A percentile compares a stretch with the other conserved stretches of the same genome.
Evolutionary conservation across 2,888 invertebrate genomes (phyloP).

Genomic region (Chrysolina oricalcia): DNA sequence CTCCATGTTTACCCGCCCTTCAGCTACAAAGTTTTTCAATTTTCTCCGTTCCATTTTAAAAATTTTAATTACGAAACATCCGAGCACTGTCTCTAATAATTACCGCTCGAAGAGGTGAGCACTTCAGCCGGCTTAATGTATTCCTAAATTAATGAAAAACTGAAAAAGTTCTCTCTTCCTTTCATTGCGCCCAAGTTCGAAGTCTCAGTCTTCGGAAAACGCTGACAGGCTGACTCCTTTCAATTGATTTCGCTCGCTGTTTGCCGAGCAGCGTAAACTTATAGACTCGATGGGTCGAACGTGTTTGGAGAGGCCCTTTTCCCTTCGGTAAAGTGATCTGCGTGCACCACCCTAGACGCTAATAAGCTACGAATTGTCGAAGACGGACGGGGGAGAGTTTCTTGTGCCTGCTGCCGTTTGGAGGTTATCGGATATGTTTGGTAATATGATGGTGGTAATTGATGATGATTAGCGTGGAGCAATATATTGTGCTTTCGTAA

Average conservation of each 20-base stretch:
- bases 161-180: conserved; percentile 32
- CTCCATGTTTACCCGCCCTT: neutral
- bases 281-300: conserved; percentile 42
- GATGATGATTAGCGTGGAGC: neutral
- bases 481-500: neutral
- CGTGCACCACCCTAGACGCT: neutral
- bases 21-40: conserved; percentile 41
- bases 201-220: conserved; percentile 39
- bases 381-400: neutral
- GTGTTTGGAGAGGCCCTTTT: conserved; percentile 37
- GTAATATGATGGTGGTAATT: neutral
- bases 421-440: neutral
- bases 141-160: conserved; percentile 39
- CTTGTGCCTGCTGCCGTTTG: neutral
- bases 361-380: neutral
- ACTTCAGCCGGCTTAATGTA: conserved; percentile 37
- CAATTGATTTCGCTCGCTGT: conserved; percentile 40
- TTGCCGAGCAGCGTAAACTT: conserved; percentile 44
- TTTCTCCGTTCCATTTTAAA: conserved; percentile 39
- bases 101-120: conserved; percentile 30
- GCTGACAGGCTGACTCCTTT: conserved; percentile 48
- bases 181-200: conserved; percentile 35
- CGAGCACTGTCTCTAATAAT: conserved; percentile 41
- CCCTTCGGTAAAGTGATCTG: conserved; percentile 21
- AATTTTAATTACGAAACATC: conserved; percentile 46